Base-by-base conservation (phyloP, 2,888 invertebrate genomes). In the Leptinotarsa juncta region DNA sequence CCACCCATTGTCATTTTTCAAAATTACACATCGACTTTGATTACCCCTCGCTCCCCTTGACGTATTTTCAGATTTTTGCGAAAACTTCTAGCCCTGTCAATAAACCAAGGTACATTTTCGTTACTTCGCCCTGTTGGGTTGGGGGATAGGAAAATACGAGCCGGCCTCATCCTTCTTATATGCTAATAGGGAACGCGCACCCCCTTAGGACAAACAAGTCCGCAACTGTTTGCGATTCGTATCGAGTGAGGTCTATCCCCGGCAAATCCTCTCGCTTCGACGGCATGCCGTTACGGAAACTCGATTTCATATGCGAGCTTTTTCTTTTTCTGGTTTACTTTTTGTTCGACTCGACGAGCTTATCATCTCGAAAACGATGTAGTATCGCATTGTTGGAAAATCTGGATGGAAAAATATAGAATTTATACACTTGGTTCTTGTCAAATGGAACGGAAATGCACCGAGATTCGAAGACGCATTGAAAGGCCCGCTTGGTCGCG, bases 191-290 rank as follows among this genome's bases (percentile, higher is more conserved):
- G 42, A 62, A 42, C 10, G 62, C 67, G 32, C 16, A 32, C 55
- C 68, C 68, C 68, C 68, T 14, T 42, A 68, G 68, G 68, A 55
- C 68, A 68, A 68, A 68, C 68, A 53, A 51, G 51, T 26, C 50
- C 51, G 51, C 51, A 67, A 67, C 53, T 68, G 68, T 68, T 55
- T 68, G 68, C 68, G 68, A 68, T 68, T 68, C 68, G 68, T 68
- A 68, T 68, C 68, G 55, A 68, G 53, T 55, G 67, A 32, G 67
- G 51, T 68, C 55, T 32, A 55, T 55, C 55, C 67, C 10, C 68
- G 20, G 53, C 20, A 68, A 68, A 68, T 53, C 67, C 67, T 32
- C 51, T 62, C 62, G 26, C 62, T 62, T 62, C 62, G 42, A n/a
- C 14, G 42, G 32, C 51, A 16, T n/a, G 51, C 15, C 62, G 32